Percentiles rank a stretch among this genome's conserved stretches.
Conservation (phyloP, 2,113 vertebrate genomes). For the Leucopsar rothschildi region DNA sequence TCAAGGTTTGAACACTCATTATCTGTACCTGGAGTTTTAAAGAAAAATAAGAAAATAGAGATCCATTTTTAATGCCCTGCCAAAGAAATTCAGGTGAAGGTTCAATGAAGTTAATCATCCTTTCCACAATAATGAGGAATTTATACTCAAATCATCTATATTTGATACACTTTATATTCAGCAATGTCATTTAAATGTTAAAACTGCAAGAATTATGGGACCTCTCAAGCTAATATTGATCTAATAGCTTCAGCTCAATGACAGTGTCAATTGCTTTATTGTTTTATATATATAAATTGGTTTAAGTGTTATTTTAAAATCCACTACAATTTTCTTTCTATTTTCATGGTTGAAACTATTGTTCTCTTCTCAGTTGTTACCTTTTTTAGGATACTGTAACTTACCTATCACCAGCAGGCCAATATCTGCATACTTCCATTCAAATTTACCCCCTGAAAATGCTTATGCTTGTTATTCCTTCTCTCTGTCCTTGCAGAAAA, state of each 20-base stretch:
- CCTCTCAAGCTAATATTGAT: conserved; percentile 25
- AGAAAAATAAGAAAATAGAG: background rate
- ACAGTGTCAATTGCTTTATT: background rate
- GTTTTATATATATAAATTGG: background rate
- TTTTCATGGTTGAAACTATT: background rate
- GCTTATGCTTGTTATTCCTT: background rate
- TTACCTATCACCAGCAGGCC: background rate
- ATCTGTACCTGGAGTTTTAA: background rate
- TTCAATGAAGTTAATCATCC: conserved; percentile 12
- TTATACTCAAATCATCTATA: conserved; percentile 4
- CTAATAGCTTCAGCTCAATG: background rate
- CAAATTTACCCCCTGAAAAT: background rate
- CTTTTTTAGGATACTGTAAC: background rate
- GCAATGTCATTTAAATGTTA: background rate
- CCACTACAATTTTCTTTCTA: background rate
- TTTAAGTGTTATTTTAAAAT: background rate
- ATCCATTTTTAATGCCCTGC: background rate
- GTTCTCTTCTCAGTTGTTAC: background rate
- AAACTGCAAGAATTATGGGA: conserved; percentile 27
- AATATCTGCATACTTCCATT: background rate
- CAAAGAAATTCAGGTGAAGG: background rate
- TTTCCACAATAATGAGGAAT: conserved; percentile 24
- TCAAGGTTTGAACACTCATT: background rate
- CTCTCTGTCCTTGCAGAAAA: background rate
- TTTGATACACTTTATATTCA: conserved; percentile 21